These are phyloP conservation scores for Chrysomela aeneicollis DNA, from an alignment of 2,888 invertebrate species.

Conservation along the genomic window DNA sequence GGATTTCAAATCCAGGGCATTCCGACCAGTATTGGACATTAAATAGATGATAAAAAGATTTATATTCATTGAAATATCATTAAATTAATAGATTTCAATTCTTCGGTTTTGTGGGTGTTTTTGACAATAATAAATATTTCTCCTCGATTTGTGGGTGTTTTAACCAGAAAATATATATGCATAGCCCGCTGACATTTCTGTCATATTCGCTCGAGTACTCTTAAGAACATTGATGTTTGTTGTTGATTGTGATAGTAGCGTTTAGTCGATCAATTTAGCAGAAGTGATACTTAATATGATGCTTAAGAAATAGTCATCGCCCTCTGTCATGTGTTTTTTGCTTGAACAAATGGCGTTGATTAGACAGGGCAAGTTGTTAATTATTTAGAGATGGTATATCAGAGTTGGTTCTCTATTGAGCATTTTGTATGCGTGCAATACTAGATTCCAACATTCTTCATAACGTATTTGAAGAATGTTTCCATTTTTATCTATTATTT, in stretches of 20 bases:
- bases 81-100: no score
- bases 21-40: no score
- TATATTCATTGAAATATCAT: no score
- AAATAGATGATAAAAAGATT: no score
- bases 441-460: slow-evolving; percentile 45
- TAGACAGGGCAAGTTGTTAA: background rate
- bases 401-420: slow-evolving; percentile 2
- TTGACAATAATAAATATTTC: background rate
- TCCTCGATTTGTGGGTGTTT: slow-evolving; percentile 10
- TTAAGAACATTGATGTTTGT: slow-evolving; percentile 49
- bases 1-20: no score
- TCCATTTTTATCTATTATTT: no score
- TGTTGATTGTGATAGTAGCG: slow-evolving; percentile 55
- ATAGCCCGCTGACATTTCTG: slow-evolving; percentile 24
- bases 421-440: background rate
- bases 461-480: slow-evolving; percentile 45
- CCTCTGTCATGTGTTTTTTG: background rate
- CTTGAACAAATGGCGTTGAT: background rate
- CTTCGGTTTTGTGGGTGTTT: background rate
- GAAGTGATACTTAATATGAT: slow-evolving; percentile 34
- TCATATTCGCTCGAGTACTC: slow-evolving; percentile 29
- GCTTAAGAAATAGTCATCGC: slow-evolving; percentile 36
- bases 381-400: background rate
- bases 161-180: background rate
- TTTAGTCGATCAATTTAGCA: slow-evolving; percentile 43